Base-by-base conservation (phyloP, 2,888 invertebrate genomes). In the Hoplodrina blanda region DNA sequence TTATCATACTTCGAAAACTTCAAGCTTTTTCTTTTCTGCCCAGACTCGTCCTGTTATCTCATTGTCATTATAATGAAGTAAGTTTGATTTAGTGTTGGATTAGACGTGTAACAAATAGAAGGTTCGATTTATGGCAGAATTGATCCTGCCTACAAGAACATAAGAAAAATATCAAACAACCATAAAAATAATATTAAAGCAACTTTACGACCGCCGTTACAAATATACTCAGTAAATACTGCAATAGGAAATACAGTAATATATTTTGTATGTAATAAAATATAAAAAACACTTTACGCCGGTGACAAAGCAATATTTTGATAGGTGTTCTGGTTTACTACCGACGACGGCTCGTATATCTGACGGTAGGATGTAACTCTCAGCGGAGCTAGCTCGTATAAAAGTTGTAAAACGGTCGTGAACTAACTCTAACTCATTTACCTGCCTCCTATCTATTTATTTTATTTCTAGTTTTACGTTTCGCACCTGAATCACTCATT, bases 301-400 rank as follows among this genome's bases (percentile, higher is more conserved):
- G 59, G 77, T 81, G 82, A 84, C 87, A 86, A 85, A 85, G 81
- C 86, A 86, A 87, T 87, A 88, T 89, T 89, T 89, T 87, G 86
- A 85, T 89, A 88, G 87, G 86, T 88, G 83, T 86, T 85, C 81
- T 75, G 71, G 85, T 90, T 91, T 92, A 91, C 80, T 86, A 83
- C 71, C 72, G 64, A 63, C 72, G 64, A 63, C 64, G 62, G 73
- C 41, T 84, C 86, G 83, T 89, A 91, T 89, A 90, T 87, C 87
- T 84, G 82, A 88, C 82, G 84, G 79, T 70, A 56, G 70, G 69
- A 64, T 63, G 76, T 87, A 85, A 85, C 84, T 80, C 73, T 80
- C 73, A 72, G 77, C 78, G 71, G 76, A 76, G 81, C 80, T 78
- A 70, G 68, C 63, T 85, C 87, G 87, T 90, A 92, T 88, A 90